Conservation (phyloP, 2,888 invertebrate species). For the Limulus polyphemus region DNA sequence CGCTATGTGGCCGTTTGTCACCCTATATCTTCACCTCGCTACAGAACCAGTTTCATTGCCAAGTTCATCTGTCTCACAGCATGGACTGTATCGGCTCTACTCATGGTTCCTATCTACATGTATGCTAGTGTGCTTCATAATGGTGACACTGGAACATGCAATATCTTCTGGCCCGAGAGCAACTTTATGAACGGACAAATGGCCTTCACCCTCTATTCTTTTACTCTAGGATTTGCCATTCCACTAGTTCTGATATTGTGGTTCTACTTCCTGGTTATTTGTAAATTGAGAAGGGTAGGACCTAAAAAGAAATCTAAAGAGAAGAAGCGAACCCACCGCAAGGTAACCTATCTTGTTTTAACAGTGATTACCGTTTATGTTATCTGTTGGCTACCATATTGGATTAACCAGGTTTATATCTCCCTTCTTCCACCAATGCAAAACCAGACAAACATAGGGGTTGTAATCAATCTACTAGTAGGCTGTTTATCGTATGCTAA, state of each 20-base stretch:
- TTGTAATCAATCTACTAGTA: constrained; percentile 70
- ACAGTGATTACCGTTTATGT: constrained; percentile 86
- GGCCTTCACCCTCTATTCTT: constrained; percentile 76
- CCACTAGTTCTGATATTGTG: constrained; percentile 70
- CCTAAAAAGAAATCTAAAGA: constrained; percentile 81
- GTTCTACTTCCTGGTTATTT: constrained; percentile 78
- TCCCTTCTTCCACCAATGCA: constrained; percentile 20
- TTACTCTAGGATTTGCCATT: constrained; percentile 73
- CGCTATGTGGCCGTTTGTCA: constrained; percentile 87
- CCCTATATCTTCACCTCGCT: constrained; percentile 72
- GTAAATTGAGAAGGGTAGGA: constrained; percentile 64
- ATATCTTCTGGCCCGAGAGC: constrained; percentile 26
- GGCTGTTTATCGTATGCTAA: constrained; percentile 75
- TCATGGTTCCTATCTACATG: constrained; percentile 64
- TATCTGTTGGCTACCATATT: constrained; percentile 83
- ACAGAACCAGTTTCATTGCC: constrained; percentile 74
- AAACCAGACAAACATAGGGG: constrained; percentile 27
- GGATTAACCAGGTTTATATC: constrained; percentile 57
- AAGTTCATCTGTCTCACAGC: constrained; percentile 56
- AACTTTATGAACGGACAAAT: constrained; percentile 47
- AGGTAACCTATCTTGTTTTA: constrained; percentile 79
- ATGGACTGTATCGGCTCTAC: constrained; percentile 56
- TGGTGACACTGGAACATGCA: constrained; percentile 20
- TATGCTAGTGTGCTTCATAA: constrained; percentile 22
- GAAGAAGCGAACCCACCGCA: constrained; percentile 73